phyloP scores from a whole-genome alignment of 2,113 vertebrate genomes.

The Tiliqua scincoides region DNA sequence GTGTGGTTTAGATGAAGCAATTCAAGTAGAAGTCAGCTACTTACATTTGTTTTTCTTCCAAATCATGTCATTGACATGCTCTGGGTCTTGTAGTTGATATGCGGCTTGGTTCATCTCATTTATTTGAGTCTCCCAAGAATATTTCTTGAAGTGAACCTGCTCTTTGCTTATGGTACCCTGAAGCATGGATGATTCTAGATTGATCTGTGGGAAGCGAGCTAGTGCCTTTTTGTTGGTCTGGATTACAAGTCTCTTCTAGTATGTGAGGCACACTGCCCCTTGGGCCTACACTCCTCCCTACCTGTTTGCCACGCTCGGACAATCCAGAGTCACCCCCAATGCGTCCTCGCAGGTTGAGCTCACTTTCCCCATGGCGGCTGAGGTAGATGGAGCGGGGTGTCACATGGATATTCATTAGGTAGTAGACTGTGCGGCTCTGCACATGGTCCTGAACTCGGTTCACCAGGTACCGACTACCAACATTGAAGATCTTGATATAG shows the following conservation, averaged over 20 bases:
- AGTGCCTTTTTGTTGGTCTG: background rate
- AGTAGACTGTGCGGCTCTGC: constrained; percentile 91
- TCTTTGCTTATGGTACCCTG: too few species aligned
- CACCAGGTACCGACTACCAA: constrained; percentile 88
- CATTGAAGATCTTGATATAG: constrained; percentile 95
- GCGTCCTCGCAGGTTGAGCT: constrained; percentile 85
- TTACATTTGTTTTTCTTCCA: background rate
- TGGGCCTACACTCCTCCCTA: constrained; percentile 52
- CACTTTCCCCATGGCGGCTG: constrained; percentile 90
- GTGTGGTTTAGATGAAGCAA: too few species aligned
- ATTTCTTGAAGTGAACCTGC: too few species aligned
- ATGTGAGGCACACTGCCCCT: background rate
- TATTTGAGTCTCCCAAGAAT: too few species aligned
- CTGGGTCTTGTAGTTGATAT: background rate
- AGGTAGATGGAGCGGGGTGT: constrained; percentile 89
- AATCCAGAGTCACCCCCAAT: constrained; percentile 87
- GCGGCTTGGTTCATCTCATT: too few species aligned
- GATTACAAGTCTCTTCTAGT: background rate
- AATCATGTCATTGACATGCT: background rate
- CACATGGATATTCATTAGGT: constrained; percentile 96
- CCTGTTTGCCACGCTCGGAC: constrained; percentile 77
- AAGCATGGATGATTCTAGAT: background rate
- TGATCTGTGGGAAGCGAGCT: background rate
- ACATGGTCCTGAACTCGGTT: constrained; percentile 92
- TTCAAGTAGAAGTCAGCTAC: too few species aligned